Conservation (phyloP, 2,797 vertebrate genomes). For the Siniperca obscura region DNA sequence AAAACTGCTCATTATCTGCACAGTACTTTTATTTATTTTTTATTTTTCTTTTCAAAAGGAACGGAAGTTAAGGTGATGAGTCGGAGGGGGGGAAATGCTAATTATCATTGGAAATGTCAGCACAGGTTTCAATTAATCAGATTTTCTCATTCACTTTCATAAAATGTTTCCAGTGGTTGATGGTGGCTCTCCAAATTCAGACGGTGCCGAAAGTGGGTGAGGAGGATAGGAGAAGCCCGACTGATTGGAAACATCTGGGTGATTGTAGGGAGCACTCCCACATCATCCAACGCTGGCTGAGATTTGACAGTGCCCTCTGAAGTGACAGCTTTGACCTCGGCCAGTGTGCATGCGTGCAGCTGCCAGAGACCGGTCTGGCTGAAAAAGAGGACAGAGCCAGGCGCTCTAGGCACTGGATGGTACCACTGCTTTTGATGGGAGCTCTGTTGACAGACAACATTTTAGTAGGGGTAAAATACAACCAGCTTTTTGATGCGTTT, state of each 20-base stretch:
- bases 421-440: slow-evolving; percentile 79
- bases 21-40: neutral
- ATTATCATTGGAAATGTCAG: slow-evolving; percentile 52
- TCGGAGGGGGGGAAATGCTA: neutral
- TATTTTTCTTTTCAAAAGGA: neutral
- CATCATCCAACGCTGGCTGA: slow-evolving; percentile 83
- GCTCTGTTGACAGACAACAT: slow-evolving; percentile 76
- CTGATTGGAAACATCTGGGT: slow-evolving; percentile 89
- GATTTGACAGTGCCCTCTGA: slow-evolving; percentile 86
- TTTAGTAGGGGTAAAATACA: slow-evolving; percentile 73
- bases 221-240: slow-evolving; percentile 77
- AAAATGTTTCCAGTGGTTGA: slow-evolving; percentile 50
- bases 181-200: slow-evolving; percentile 57
- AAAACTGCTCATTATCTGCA: slow-evolving; percentile 8
- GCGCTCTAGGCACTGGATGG: slow-evolving; percentile 81
- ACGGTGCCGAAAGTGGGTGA: slow-evolving; percentile 50
- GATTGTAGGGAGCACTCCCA: slow-evolving; percentile 84
- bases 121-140: slow-evolving; percentile 58
- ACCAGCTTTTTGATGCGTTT: slow-evolving; percentile 68
- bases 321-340: slow-evolving; percentile 88
- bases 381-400: slow-evolving; percentile 79
- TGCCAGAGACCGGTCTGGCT: slow-evolving; percentile 80
- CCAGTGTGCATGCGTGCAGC: slow-evolving; percentile 81
- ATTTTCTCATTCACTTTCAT: slow-evolving; percentile 51
- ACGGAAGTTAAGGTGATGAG: slow-evolving; percentile 38